Percentiles rank a stretch among this genome's conserved stretches.
These are phyloP conservation scores for Pipra filicauda DNA, from an alignment of 2,113 vertebrate genomes.

Conservation along the genomic window DNA sequence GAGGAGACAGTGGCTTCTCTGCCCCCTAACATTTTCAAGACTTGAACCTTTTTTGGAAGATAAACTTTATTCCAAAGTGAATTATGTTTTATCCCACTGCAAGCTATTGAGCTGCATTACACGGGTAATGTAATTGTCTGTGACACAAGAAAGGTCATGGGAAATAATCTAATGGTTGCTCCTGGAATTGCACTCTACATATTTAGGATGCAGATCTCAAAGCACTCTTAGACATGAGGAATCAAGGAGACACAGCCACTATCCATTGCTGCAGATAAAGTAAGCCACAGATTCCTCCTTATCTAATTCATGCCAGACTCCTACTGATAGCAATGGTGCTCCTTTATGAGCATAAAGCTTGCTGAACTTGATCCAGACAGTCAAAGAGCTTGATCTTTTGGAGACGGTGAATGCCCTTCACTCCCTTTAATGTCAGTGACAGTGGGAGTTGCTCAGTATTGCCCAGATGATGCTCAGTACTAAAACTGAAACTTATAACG, in stretches of 20 bases:
- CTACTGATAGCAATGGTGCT: not conserved
- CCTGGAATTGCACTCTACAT: not conserved
- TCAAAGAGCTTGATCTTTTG: not conserved
- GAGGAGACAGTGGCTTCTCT: not conserved
- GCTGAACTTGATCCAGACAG: not conserved
- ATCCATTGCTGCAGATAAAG: not conserved
- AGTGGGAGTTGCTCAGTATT: not conserved
- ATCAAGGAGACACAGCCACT: not conserved
- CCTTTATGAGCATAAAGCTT: not conserved
- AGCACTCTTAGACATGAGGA: not conserved
- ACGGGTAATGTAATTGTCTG: not conserved
- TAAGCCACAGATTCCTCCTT: not conserved
- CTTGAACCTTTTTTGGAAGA: not conserved
- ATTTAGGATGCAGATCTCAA: conserved; percentile 3
- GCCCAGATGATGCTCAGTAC: not conserved
- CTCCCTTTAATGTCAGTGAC: not conserved
- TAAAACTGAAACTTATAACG: not conserved
- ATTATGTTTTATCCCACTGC: not conserved
- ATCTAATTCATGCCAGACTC: not conserved
- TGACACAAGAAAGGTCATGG: not conserved
- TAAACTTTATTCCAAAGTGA: not conserved
- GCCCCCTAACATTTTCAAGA: not conserved
- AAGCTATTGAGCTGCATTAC: not conserved
- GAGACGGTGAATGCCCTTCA: not conserved
- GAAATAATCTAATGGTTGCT: not conserved